phyloP scores from a whole-genome alignment of 1,140 invertebrate genomes.

The Leptestheria dahalacensis region DNA sequence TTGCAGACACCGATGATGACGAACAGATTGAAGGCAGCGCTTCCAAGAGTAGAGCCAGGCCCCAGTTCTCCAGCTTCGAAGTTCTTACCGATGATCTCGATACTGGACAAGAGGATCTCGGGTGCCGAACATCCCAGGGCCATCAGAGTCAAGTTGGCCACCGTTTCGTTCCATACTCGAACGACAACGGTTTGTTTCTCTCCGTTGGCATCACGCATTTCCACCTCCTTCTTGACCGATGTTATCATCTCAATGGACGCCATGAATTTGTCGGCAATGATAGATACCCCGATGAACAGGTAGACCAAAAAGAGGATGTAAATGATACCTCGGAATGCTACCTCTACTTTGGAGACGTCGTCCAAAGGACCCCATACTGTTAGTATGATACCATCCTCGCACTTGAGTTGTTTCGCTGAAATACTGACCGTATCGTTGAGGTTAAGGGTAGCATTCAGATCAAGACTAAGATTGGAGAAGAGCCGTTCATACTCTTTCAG shows the following conservation, averaged over 20 bases:
- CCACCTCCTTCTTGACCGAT: conserved; percentile 35
- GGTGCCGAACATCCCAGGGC: conserved; percentile 36
- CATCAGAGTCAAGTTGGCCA: conserved; percentile 37
- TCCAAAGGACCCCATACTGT: conserved; percentile 12
- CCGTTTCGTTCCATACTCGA: conserved; percentile 37
- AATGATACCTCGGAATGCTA: conserved; percentile 11
- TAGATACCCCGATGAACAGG: conserved; percentile 36
- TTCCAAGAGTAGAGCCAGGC: conserved; percentile 34
- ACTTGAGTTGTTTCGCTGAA: not conserved
- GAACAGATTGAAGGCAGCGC: conserved; percentile 36
- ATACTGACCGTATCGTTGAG: not conserved
- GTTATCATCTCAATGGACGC: conserved; percentile 38
- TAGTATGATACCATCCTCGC: conserved; percentile 10
- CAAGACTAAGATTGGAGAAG: not conserved
- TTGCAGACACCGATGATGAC: conserved; percentile 31
- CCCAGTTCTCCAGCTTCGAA: conserved; percentile 29
- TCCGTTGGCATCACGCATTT: conserved; percentile 31
- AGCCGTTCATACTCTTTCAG: too few species aligned
- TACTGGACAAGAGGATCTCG: conserved; percentile 35
- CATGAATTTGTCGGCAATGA: conserved; percentile 38
- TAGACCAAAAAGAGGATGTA: conserved; percentile 31
- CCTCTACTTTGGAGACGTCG: conserved; percentile 1
- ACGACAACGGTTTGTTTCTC: conserved; percentile 29
- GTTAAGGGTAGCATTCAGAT: not conserved
- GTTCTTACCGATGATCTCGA: conserved; percentile 30